These are phyloP conservation scores for Drosophila limbata DNA, from an alignment of 2,888 invertebrate genomes.

Conservation along the genomic window DNA sequence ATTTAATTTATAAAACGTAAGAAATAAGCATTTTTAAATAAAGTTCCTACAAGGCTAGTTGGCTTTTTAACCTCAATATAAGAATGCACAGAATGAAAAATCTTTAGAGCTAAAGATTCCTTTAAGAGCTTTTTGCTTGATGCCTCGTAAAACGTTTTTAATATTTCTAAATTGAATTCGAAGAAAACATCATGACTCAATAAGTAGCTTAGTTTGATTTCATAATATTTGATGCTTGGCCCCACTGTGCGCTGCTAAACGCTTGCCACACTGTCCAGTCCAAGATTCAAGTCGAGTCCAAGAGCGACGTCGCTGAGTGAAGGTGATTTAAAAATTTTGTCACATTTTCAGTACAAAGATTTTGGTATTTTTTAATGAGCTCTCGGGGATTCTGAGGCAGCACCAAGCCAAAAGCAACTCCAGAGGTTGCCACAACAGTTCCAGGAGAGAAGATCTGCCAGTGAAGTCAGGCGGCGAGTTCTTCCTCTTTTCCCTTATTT, in stretches of 20 bases:
- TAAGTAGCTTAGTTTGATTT: no score
- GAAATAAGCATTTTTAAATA: no score
- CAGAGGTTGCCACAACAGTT: slow-evolving; percentile 11
- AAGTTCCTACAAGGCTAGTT: no score
- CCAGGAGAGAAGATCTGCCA: slow-evolving; percentile 15
- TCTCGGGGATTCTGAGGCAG: slow-evolving; percentile 71
- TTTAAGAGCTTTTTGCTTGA: no score
- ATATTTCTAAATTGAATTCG: not conserved
- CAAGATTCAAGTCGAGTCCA: slow-evolving; percentile 12
- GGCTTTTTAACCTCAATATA: no score
- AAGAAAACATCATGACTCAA: no score
- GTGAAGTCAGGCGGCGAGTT: slow-evolving; percentile 12
- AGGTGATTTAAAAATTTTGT: slow-evolving; percentile 85
- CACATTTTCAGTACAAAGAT: slow-evolving; percentile 84
- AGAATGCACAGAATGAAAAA: no score
- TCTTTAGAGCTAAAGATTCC: no score
- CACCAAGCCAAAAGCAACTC: slow-evolving; percentile 33
- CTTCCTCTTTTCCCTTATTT: slow-evolving; percentile 35
- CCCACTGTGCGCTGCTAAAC: slow-evolving; percentile 33
- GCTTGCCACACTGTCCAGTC: slow-evolving; percentile 38
- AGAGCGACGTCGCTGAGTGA: slow-evolving; percentile 58
- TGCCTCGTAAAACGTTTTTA: no score
- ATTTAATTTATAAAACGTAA: no score
- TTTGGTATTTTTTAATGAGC: slow-evolving; percentile 85
- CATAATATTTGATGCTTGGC: not conserved